phyloP scores from a whole-genome alignment of 1,140 invertebrate genomes.

The Drosophila bocqueti region DNA sequence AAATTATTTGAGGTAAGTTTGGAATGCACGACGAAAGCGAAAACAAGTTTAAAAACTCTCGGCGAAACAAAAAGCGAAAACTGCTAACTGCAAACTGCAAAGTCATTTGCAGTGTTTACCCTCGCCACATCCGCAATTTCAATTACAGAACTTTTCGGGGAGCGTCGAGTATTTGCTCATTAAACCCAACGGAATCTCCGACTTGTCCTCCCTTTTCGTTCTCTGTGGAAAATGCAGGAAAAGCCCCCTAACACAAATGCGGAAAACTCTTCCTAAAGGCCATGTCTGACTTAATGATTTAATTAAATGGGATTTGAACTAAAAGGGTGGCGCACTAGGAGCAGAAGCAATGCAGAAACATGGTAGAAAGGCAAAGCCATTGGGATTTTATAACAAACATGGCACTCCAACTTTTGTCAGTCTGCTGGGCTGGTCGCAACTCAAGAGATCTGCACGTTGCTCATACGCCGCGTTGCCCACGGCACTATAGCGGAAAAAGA shows the following conservation, averaged over 20 bases:
- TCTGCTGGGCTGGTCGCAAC: neutral
- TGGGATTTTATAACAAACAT: slow-evolving; percentile 72
- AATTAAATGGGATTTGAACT: slow-evolving; percentile 62
- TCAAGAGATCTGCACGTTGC: slow-evolving; percentile 55
- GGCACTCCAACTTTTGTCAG: slow-evolving; percentile 64
- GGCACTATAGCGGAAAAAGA: slow-evolving; percentile 4
- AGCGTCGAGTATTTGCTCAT: slow-evolving; percentile 40
- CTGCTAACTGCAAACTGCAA: slow-evolving; percentile 49
- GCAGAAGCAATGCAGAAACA: neutral
- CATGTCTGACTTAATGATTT: slow-evolving; percentile 61
- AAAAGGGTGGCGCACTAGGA: neutral
- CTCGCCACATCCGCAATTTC: slow-evolving; percentile 68
- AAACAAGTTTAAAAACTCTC: slow-evolving; percentile 28
- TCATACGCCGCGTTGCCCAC: slow-evolving; percentile 54
- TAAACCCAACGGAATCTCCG: slow-evolving; percentile 24
- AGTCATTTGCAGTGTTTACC: slow-evolving; percentile 64
- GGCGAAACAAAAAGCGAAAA: slow-evolving; percentile 13
- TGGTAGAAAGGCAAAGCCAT: neutral
- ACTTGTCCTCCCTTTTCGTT: neutral
- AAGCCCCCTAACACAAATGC: slow-evolving; percentile 17
- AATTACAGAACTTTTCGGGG: slow-evolving; percentile 60
- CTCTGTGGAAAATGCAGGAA: slow-evolving; percentile 7
- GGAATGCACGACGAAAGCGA: slow-evolving; percentile 8
- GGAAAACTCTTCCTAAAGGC: slow-evolving; percentile 38
- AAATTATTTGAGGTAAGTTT: slow-evolving; percentile 44